Evolutionary conservation across 2,888 invertebrate genomes (phyloP).

Genomic region (Callimorpha dominula): DNA sequence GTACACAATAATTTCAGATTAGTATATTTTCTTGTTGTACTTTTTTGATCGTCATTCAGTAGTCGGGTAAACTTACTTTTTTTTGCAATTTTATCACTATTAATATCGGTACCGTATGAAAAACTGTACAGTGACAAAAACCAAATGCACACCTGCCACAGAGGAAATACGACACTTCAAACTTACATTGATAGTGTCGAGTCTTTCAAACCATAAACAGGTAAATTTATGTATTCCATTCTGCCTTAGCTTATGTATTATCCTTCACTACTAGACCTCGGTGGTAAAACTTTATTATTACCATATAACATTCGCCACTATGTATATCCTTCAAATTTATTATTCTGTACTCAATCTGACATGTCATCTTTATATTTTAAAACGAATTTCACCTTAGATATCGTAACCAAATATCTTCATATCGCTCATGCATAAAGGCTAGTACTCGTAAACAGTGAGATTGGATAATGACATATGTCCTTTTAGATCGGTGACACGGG

Average conservation of each 20-base stretch:
- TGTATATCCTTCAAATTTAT: conserved; percentile 11
- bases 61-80: too few relatives aligned
- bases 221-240: not conserved
- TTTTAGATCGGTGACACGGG: conserved; percentile 36
- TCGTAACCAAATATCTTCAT: conserved; percentile 29
- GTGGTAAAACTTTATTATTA: not conserved
- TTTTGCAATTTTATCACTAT: too few relatives aligned
- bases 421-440: conserved; percentile 26
- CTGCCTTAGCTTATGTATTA: not conserved
- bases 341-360: not conserved
- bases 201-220: not conserved
- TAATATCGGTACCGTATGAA: too few relatives aligned
- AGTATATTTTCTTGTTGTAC: too few relatives aligned
- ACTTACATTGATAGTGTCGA: not conserved
- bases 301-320: not conserved
- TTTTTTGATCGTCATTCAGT: too few relatives aligned
- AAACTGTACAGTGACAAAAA: too few relatives aligned
- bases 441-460: conserved; percentile 21
- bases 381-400: conserved; percentile 10
- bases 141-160: too few relatives aligned
- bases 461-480: conserved; percentile 39
- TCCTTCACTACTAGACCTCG: not conserved
- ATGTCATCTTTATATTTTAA: not conserved
- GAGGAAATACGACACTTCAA: not conserved
- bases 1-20: too few relatives aligned